Percentiles rank a stretch among this genome's conserved stretches.
These are phyloP conservation scores for Bos indicus DNA, from an alignment of 2,113 vertebrate species.

Conservation along the genomic window DNA sequence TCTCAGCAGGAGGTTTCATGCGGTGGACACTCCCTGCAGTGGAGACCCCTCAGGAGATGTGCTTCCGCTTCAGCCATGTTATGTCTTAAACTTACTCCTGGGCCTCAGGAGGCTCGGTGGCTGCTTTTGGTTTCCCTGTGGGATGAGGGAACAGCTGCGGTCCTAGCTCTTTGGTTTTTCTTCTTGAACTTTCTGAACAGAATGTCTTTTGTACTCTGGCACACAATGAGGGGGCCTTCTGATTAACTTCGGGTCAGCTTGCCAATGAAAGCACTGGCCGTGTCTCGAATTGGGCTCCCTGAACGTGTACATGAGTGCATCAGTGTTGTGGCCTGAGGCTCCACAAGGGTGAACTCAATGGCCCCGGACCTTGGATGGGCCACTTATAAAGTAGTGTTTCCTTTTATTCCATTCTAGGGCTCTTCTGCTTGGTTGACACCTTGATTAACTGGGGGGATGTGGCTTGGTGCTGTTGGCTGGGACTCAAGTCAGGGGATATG, in stretches of 20 bases:
- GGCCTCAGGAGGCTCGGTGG: background rate
- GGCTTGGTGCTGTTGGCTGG: background rate
- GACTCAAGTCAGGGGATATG: background rate
- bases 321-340: background rate
- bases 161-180: slow-evolving; percentile 77
- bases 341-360: background rate
- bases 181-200: slow-evolving; percentile 84
- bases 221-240: slow-evolving; percentile 88
- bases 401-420: background rate
- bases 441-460: background rate
- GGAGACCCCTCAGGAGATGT: background rate
- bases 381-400: background rate
- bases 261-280: slow-evolving; percentile 75
- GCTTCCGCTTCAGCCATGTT: background rate
- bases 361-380: background rate
- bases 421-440: background rate
- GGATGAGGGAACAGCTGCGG: slow-evolving; percentile 62
- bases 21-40: accelerated
- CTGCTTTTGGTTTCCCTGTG: slow-evolving; percentile 48
- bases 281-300: slow-evolving; percentile 65
- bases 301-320: background rate
- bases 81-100: background rate
- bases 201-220: slow-evolving; percentile 87
- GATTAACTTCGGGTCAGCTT: slow-evolving; percentile 75
- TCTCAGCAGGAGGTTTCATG: background rate